Conservation (phyloP, 2,113 vertebrate genomes). For the Fregetta grallaria region DNA sequence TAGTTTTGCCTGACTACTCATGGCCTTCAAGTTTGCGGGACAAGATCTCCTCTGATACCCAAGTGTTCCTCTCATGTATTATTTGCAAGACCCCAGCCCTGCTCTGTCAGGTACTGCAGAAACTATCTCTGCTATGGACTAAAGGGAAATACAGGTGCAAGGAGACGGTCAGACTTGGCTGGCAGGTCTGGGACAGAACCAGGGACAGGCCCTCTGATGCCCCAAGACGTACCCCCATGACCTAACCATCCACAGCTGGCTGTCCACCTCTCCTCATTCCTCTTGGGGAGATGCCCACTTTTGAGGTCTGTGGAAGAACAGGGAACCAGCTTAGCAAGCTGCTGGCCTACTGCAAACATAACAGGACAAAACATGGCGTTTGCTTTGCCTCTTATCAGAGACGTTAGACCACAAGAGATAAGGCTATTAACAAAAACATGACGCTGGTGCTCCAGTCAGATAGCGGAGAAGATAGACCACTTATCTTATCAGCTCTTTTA, state of each 20-base stretch:
- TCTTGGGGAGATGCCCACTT: not conserved
- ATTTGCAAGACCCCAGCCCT: not conserved
- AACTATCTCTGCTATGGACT: not conserved
- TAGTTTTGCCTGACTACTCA: not conserved
- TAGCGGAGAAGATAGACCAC: not conserved
- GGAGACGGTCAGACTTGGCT: not conserved
- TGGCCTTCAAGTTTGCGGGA: not conserved
- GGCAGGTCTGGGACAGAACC: not conserved
- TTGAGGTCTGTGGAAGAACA: not conserved
- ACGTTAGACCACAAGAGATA: constrained; percentile 52
- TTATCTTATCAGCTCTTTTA: constrained; percentile 57
- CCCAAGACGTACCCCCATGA: accelerated
- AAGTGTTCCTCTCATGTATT: not conserved
- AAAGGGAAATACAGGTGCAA: not conserved
- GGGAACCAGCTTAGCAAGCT: not conserved
- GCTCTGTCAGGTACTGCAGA: not conserved
- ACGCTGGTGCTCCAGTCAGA: constrained; percentile 32
- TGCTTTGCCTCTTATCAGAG: constrained; percentile 38
- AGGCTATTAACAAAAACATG: constrained; percentile 47
- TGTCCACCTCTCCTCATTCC: not conserved
- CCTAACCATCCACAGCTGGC: not conserved
- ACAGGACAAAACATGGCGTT: not conserved
- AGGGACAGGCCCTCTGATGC: not conserved
- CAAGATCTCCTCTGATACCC: not conserved
- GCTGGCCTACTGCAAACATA: not conserved